Base-by-base conservation (phyloP, 2,113 vertebrate species). In the Ardeotis arabs region DNA sequence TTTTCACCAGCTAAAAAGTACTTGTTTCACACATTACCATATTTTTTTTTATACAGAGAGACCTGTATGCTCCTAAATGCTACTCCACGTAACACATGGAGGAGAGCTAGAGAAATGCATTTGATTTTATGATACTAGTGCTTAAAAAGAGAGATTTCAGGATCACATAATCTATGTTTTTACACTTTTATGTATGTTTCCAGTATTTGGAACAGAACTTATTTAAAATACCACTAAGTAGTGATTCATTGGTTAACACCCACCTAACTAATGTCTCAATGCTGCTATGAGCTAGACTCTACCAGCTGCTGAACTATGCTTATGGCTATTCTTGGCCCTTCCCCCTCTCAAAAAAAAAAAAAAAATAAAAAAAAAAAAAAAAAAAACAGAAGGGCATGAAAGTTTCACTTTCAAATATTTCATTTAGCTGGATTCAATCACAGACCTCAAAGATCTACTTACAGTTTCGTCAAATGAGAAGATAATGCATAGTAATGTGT, bases 291-390 rank as follows among this genome's bases (percentile, higher is more conserved):
- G 25, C n/a, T 66, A 83, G 27, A 77, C 75, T 91, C 33, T 69
- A 25, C 7, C 23, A 84, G 45, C 5, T 74, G 6, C 29, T 69
- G 39, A 76, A 75, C 10, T 37, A 6, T 59, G 6, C 33, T 76
- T 47, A 28, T 52, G 39, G 22, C 14, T 86, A 16, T 64, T 63
- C 25, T 78, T 69, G 31, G 10, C 50, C 47, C 33, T 56, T 25
- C 23, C 3, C 9, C 3, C 4, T 10, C 4, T 10, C 3, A 10
- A 29, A 44, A 7, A 0, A 37, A n/a, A 28, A n/a, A 10, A 88
- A 45, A 10, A 29, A 44, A 6, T 0, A 37, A n/a, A 29, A 16
- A 56, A 35, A 29, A 27, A 29, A 27, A 5, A 8, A 29, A 44
- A 6, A 0, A 37, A n/a, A 24, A 29, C 14, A 29, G 68, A 83